These are phyloP conservation scores for Sphaerolaimus hirsutus DNA, from an alignment of 2,888 invertebrate genomes.

Conservation along the genomic window DNA sequence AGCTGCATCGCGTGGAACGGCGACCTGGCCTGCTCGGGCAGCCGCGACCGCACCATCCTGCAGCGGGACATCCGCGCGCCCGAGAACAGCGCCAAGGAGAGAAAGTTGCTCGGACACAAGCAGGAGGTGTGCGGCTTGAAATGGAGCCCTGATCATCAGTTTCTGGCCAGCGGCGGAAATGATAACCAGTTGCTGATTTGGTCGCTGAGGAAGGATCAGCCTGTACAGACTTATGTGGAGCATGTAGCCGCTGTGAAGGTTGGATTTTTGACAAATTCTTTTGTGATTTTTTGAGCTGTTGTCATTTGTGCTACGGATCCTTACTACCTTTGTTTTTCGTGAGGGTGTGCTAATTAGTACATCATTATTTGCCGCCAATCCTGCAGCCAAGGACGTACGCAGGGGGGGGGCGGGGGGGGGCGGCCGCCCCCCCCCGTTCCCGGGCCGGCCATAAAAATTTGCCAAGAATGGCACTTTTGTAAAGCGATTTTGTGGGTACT, in stretches of 20 bases:
- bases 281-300: too few relatives aligned
- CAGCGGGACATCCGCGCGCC: slow-evolving; percentile 72
- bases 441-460: too few relatives aligned
- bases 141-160: slow-evolving; percentile 93
- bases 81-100: slow-evolving; percentile 41
- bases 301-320: too few relatives aligned
- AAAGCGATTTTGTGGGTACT: too few relatives aligned
- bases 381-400: too few relatives aligned
- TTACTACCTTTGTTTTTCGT: too few relatives aligned
- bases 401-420: too few relatives aligned
- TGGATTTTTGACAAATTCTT: too few relatives aligned
- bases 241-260: slow-evolving; percentile 79
- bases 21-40: slow-evolving; percentile 43
- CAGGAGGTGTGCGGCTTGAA: slow-evolving; percentile 91
- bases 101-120: slow-evolving; percentile 63
- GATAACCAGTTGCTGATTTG: slow-evolving; percentile 83
- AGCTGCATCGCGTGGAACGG: slow-evolving; percentile 24
- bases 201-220: slow-evolving; percentile 51
- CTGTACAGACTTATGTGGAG: slow-evolving; percentile 80
- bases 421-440: too few relatives aligned
- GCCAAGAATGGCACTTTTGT: too few relatives aligned
- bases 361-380: too few relatives aligned
- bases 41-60: slow-evolving; percentile 68
- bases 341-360: too few relatives aligned
- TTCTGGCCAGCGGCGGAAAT: slow-evolving; percentile 89